Evolutionary conservation across 2,888 invertebrate species (phyloP), one percentile per base, ranked within the genome.

Genomic region (Drosophila lutescens): DNA sequence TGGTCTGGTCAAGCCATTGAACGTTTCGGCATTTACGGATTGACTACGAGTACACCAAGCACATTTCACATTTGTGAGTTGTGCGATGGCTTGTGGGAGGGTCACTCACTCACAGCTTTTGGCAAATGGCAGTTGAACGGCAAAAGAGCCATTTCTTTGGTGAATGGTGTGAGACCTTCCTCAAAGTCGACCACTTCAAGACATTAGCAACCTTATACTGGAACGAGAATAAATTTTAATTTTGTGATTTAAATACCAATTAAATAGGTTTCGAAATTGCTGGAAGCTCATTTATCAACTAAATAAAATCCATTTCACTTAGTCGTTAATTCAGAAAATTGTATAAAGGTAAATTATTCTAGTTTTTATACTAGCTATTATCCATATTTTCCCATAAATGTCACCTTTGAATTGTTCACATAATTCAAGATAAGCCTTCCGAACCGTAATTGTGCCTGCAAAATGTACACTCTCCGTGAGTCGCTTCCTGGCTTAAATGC

Each of bases 11-110:
- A 17, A 32, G 30, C 43, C 57, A 50, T 54, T 58, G 70, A 59
- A 65, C 50, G 55, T 51, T 44, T 55, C 23, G 78, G 67, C 71
- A 80, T 83, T 71, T 78, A 15, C 47, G 55, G 56, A 71, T 56
- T 44, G 30, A 55, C 61, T 67, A 47, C 30, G 10, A 56, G 36
- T 38, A 58, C 15, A 36, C 10, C 13, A 9, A 44, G 60, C 17
- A 46, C 46, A 65, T 54, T 65, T 41, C 20, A 38, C 66, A 40
- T 54, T 66, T 65, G 46, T 66, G 66, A 66, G 66, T 54, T 65
- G 40, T 54, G 66, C 10, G 66, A 65, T 65, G 34, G 54, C 46
- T 40, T 54, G 26, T 66, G 66, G 66, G 66, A 47, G 66, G 54
- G 38, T 15, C 23, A 12, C 32, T 15, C 23, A 12, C 32, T 17